Base-by-base conservation (phyloP, 2,113 vertebrate species). In the Aleadryas rufinucha region DNA sequence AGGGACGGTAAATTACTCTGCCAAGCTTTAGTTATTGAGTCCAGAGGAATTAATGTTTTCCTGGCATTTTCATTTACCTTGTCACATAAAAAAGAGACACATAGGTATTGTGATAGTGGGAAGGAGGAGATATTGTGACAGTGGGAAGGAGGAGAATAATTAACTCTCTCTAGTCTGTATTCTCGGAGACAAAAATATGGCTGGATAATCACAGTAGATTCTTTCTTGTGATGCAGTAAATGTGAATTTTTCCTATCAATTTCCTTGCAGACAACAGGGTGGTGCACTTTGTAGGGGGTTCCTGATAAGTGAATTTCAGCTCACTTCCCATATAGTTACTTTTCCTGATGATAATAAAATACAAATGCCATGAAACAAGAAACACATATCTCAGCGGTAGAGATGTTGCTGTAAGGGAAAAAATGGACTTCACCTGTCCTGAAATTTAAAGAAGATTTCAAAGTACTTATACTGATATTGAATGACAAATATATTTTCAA, bases 21-120 rank as follows among this genome's bases (percentile, higher is more conserved):
- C 94, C 97, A 97, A 97, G 83, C 86, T 95, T 92, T 87, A 95
- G 90, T 74, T 95, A 88, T 84, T 94, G 93, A 94, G 92, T 89
- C 20, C 11, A 94, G 96, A 79, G 60, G 90, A 96, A 98, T 93
- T 92, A 97, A 87, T 87, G 72, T 93, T 97, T 98, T 97, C 96
- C 97, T 98, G 94, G 81, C 96, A 93, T 98, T 98, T 98, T 94
- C 92, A 87, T 97, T 96, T 97, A 97, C 96, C 91, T 96, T 97
- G 94, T 87, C 87, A 83, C 61, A 94, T 78, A 95, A 93, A 96
- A 98, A 97, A 75, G 90, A 94, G 87, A 95, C 66, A 81, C 83
- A 93, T 70, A 93, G 72, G 86, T n/a, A 97, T 95, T 96, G 84
- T 94, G 88, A n/a, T 6, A 74, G 78, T 54, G 89, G 83, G 79